Evolutionary conservation across 2,113 vertebrate genomes (phyloP).

Genomic region (Scartelaos histophorus): DNA sequence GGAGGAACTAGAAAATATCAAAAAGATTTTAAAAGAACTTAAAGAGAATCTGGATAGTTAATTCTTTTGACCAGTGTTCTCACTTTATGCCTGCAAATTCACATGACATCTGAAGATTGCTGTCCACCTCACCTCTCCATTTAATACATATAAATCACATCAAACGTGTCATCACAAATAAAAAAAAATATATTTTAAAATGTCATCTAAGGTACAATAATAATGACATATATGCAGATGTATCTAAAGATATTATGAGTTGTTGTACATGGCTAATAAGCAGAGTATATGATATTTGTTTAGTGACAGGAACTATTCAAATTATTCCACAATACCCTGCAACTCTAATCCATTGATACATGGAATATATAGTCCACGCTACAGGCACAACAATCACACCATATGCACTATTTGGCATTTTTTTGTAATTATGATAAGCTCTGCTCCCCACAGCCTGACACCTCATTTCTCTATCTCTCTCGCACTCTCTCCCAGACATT

Average conservation of each 20-base stretch:
- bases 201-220: too few relatives aligned
- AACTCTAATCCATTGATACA: neutral
- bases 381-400: conserved; percentile 14
- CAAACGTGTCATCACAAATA: too few relatives aligned
- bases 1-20: neutral
- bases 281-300: too few relatives aligned
- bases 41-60: neutral
- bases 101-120: neutral
- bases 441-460: conserved; percentile 31
- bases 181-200: too few relatives aligned
- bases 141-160: too few relatives aligned
- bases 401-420: conserved; percentile 9
- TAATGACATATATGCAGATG: too few relatives aligned
- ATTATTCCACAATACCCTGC: too few relatives aligned
- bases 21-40: neutral
- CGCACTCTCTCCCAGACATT: neutral
- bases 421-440: conserved; percentile 40
- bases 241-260: too few relatives aligned
- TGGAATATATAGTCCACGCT: neutral
- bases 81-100: neutral
- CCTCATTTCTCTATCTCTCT: conserved; percentile 16
- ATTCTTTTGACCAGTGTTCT: neutral
- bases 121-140: too few relatives aligned
- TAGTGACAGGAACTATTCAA: too few relatives aligned
- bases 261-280: too few relatives aligned